Base-by-base conservation (phyloP, 2,113 vertebrate genomes). In the Limnothrissa miodon region DNA sequence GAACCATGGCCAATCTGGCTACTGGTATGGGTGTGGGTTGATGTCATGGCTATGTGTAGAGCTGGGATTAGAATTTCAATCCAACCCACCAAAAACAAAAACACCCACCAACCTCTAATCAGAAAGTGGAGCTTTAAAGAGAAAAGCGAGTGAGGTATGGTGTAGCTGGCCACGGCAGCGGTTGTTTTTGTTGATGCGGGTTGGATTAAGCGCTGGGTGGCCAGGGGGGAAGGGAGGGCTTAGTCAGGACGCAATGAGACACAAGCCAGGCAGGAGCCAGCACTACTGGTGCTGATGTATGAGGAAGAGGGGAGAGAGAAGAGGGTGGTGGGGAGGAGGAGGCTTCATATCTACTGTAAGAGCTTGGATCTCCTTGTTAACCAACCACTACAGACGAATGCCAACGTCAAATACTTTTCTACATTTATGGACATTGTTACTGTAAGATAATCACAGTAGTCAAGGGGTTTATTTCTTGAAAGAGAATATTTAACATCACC, bases 141-240 rank as follows among this genome's bases (percentile, higher is more conserved):
- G n/a, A 10, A 59, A n/a, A n/a, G 25, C 10, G n/a, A 11, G 59
- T 29, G 59, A 62, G 59, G 59, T 62, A 2, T n/a, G 10, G n/a
- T 62, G 59, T 29, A 29, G 59, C 59, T 62, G 59, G 59, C n/a
- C 59, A 29, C 8, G 44, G 19, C 79, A 74, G 56, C 29, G 36
- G n/a, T 29, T 53, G 17, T 46, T 84, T 66, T 80, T 21, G 79
- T 48, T 84, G 83, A 81, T 81, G 82, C 10, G 59, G 25, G 53
- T 62, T 44, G 70, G 85, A 86, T 86, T 86, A 86, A 79, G 33
- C 46, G 79, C 39, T 53, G 81, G 29, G 82, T 80, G 80, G 45
- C 53, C 15, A 7, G 79, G 46, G 78, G 21, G 56, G n/a, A 29
- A n/a, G 56, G 56, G 83, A 39, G 56, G 79, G 19, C 59, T 62